Evolutionary conservation across 2,113 vertebrate genomes (phyloP).

Genomic region (Toxostoma redivivum): DNA sequence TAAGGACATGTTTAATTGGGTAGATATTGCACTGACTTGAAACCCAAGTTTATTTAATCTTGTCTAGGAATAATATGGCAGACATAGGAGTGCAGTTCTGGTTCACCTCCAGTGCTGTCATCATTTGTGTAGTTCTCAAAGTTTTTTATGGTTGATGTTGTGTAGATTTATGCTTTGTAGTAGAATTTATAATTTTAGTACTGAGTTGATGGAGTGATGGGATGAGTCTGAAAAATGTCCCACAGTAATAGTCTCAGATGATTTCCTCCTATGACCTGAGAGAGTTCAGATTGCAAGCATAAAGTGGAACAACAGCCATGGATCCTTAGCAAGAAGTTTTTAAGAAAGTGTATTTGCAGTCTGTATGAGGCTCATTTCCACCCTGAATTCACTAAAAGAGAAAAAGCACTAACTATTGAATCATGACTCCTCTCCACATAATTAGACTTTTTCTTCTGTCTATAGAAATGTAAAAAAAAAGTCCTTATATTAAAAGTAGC

Average conservation of each 20-base stretch:
- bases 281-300: background rate
- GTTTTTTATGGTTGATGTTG: background rate
- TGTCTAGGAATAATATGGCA: background rate
- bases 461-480: background rate
- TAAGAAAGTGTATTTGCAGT: background rate
- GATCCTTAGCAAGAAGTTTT: background rate
- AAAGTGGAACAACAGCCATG: background rate
- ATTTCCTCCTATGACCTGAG: background rate
- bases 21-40: background rate
- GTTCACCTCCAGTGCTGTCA: background rate
- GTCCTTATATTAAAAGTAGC: background rate
- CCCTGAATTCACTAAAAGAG: background rate
- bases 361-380: background rate
- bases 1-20: background rate
- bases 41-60: background rate
- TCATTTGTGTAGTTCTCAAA: background rate
- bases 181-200: background rate
- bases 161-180: background rate
- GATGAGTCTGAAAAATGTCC: background rate
- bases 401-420: background rate
- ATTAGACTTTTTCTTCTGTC: background rate
- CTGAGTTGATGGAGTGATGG: background rate
- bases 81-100: background rate
- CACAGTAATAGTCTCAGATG: background rate
- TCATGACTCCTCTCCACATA: background rate